These are phyloP conservation scores for Brachyalestes nurse DNA, from an alignment of 2,797 vertebrate genomes.

Conservation along the genomic window DNA sequence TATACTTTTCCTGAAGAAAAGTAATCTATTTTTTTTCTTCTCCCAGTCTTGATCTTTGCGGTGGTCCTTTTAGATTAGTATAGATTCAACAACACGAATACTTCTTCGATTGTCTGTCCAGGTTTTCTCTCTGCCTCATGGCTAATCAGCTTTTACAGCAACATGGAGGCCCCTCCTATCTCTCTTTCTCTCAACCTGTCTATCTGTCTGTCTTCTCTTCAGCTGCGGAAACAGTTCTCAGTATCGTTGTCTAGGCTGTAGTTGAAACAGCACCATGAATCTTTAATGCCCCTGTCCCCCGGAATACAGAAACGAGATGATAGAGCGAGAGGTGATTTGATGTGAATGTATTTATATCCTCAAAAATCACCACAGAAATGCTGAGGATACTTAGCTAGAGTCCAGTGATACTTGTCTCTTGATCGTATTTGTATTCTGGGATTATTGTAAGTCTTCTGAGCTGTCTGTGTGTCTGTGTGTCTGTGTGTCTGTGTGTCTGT, in stretches of 20 bases:
- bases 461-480: too few relatives aligned
- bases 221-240: slow-evolving; percentile 33
- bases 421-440: slow-evolving; percentile 10
- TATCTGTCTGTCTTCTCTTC: slow-evolving; percentile 2
- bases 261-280: slow-evolving; percentile 47
- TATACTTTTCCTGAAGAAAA: background rate
- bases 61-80: background rate
- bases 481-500: background rate
- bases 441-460: background rate
- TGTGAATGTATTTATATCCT: slow-evolving; percentile 30
- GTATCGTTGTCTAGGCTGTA: slow-evolving; percentile 37
- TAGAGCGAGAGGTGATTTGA: slow-evolving; percentile 46
- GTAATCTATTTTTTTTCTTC: background rate
- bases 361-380: slow-evolving; percentile 7
- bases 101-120: slow-evolving; percentile 17
- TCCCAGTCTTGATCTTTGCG: background rate
- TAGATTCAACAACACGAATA: slow-evolving; percentile 18
- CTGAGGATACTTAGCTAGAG: slow-evolving; percentile 1
- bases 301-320: slow-evolving; percentile 36
- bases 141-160: slow-evolving; percentile 42
- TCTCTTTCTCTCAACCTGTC: background rate
- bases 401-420: slow-evolving; percentile 28
- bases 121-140: slow-evolving; percentile 11
- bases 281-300: slow-evolving; percentile 35
- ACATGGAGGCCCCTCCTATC: background rate